Base-by-base conservation (phyloP, 1,140 invertebrate genomes). In the Scylla paramamosain region DNA sequence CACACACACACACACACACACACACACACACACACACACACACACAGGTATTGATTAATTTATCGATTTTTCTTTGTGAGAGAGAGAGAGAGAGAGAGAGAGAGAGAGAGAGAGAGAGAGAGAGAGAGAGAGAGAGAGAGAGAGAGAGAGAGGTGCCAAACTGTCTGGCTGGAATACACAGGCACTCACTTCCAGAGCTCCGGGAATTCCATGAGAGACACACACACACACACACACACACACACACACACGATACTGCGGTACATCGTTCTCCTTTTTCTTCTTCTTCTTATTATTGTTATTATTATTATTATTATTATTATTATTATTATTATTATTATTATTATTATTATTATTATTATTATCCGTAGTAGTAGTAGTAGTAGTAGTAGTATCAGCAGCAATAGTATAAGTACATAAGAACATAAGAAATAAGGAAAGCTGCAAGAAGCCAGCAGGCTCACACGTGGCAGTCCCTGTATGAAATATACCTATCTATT, bases 91-190 rank as follows among this genome's bases (percentile, higher is more conserved):
- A 77, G 86, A 45, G 31, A 32, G 86, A 88, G 86, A 88, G 31
- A 48, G 90, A 91, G 46, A 67, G 52, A 31, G 90, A 59, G 45
- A 29, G 90, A 52, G 16, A 31, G 48, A 31, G 29, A 91, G 90
- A 20, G 39, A 46, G 16, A 46, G 89, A 48, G 39, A 59, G 89
- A 46, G 39, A 45, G 25, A 14, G 39, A 31, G 29, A 28, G 32
- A 28, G 89, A 48, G 46, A 4, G 45, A 20, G 10, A 14, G 46
- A 29, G 88, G 88, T 93, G 92, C 92, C 92, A 93, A 4, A 67
- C 59, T 93, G 92, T 93, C 92, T 93, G 32, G 67, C 77, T 93
- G 92, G 92, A 83, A 48, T n/a, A 88, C 31, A 77, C 91, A 14
- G 92, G 39, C 45, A 39, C 52, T 59, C 92, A 93, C 83, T 39